Conservation (phyloP, 2,113 vertebrate genomes). For the Erythrolamprus reginae region DNA sequence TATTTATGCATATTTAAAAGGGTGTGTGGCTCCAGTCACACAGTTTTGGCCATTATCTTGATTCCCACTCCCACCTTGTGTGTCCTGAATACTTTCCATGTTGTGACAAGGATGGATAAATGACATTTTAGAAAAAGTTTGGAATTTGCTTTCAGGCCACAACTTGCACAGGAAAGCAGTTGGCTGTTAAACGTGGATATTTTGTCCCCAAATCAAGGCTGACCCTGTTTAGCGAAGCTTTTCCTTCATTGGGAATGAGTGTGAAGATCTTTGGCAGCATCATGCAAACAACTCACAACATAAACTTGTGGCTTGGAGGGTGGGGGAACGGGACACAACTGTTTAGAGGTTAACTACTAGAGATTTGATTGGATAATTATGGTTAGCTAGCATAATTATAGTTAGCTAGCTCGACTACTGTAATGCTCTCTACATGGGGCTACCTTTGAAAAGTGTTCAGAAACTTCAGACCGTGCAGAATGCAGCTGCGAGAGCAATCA, state of each 20-base stretch:
- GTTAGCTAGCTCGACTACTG: too few species aligned
- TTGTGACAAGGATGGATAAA: neutral
- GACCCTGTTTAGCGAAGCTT: too few species aligned
- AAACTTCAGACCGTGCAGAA: too few species aligned
- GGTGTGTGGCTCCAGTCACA: neutral
- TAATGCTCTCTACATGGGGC: too few species aligned
- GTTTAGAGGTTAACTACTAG: neutral
- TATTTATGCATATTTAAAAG: neutral
- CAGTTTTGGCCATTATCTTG: neutral
- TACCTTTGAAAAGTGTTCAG: too few species aligned
- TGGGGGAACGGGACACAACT: too few species aligned
- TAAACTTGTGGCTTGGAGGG: neutral
- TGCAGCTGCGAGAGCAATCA: too few species aligned
- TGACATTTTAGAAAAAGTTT: neutral
- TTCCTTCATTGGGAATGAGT: neutral
- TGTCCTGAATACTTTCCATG: neutral
- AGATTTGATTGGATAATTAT: neutral
- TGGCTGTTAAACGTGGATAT: neutral
- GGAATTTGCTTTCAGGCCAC: too few species aligned
- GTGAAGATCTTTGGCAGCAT: neutral
- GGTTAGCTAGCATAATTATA: too few species aligned
- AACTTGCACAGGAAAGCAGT: neutral
- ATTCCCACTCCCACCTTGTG: neutral
- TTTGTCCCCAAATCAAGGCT: neutral
- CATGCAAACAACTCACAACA: neutral